phyloP scores from a whole-genome alignment of 2,797 vertebrate genomes.

The Gorsachius magnificus region DNA sequence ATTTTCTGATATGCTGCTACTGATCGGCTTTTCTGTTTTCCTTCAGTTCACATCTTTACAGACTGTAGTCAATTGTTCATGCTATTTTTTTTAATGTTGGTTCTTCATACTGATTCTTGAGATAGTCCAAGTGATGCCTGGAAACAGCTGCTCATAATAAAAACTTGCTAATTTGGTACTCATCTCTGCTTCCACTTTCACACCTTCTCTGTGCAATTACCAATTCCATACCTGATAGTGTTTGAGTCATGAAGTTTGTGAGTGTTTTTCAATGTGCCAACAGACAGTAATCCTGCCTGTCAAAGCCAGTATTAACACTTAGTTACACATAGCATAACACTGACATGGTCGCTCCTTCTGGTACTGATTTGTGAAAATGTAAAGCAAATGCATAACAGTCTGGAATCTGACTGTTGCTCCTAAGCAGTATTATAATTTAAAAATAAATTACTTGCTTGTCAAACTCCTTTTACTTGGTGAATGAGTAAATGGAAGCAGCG shows the following conservation, averaged over 20 bases:
- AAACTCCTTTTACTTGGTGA: background rate
- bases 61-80: background rate
- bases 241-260: background rate
- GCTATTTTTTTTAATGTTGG: background rate
- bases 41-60: background rate
- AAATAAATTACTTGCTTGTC: background rate
- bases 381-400: background rate
- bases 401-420: background rate
- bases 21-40: background rate
- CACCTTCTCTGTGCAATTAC: background rate
- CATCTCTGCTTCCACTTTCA: background rate
- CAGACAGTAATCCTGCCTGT: background rate
- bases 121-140: background rate
- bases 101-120: background rate
- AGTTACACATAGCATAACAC: background rate
- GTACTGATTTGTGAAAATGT: background rate
- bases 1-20: background rate
- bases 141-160: constrained; percentile 46
- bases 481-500: background rate
- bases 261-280: background rate
- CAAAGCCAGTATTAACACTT: background rate
- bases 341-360: background rate
- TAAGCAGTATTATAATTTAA: background rate
- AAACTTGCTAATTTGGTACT: background rate
- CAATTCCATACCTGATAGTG: background rate